phyloP scores from a whole-genome alignment of 1,140 invertebrate species.

The Gryllus bimaculatus region DNA sequence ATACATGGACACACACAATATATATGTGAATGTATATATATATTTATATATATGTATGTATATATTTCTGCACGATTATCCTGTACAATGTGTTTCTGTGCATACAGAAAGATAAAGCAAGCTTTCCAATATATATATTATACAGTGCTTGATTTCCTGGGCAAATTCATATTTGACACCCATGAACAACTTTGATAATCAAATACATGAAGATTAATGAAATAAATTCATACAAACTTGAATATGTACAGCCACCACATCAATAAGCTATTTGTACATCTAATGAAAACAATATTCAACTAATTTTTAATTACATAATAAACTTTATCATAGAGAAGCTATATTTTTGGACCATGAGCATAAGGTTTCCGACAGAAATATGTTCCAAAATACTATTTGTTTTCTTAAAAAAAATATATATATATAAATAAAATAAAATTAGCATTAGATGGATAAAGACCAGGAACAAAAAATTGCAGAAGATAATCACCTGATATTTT shows the following conservation, averaged over 20 bases:
- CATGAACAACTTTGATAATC: constrained; percentile 8
- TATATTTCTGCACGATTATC: constrained; percentile 9
- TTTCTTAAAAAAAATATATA: constrained; percentile 5
- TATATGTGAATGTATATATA: neutral
- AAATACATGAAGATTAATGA: constrained; percentile 9
- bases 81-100: constrained; percentile 21
- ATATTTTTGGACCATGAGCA: constrained; percentile 12
- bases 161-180: constrained; percentile 16
- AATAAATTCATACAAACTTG: constrained; percentile 15
- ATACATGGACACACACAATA: neutral
- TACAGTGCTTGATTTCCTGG: constrained; percentile 17
- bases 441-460: no score
- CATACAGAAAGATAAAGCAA: constrained; percentile 21
- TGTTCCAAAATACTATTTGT: constrained; percentile 16
- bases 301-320: constrained; percentile 7
- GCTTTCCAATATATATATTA: constrained; percentile 19
- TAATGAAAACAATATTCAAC: constrained; percentile 11
- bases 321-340: constrained; percentile 16
- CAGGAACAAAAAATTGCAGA: no score
- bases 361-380: constrained; percentile 11
- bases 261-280: constrained; percentile 20
- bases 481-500: no score
- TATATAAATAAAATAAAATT: no score
- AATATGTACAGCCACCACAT: constrained; percentile 21
- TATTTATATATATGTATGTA: neutral